Base-by-base conservation (phyloP, 2,888 invertebrate genomes). In the Acrocyrtus sp. region DNA sequence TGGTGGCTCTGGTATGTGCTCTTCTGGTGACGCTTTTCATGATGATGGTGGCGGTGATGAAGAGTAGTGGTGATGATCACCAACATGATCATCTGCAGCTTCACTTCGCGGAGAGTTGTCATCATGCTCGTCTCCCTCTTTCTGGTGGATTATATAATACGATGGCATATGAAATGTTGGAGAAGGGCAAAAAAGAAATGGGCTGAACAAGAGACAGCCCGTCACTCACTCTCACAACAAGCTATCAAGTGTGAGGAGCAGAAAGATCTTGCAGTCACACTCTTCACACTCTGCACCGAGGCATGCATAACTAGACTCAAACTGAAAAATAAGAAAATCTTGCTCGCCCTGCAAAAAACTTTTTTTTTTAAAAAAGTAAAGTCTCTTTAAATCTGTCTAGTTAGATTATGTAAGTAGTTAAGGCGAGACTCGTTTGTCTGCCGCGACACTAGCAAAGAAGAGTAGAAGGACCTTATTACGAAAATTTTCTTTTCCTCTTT, bases 401-500 rank as follows among this genome's bases (percentile, higher is more conserved):
- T n/a, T n/a, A n/a, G n/a, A n/a, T n/a, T n/a, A n/a, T n/a, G n/a
- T n/a, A n/a, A n/a, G n/a, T n/a, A n/a, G n/a, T n/a, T n/a, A n/a
- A n/a, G n/a, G n/a, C n/a, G n/a, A n/a, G n/a, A n/a, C n/a, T n/a
- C n/a, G n/a, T n/a, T n/a, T n/a, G n/a, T n/a, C n/a, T n/a, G n/a
- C n/a, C n/a, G n/a, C n/a, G n/a, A n/a, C n/a, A n/a, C n/a, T n/a
- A n/a, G n/a, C n/a, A n/a, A n/a, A n/a, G n/a, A n/a, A n/a, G n/a
- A n/a, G n/a, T n/a, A n/a, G n/a, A n/a, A 54, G 43, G 45, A 70
- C 63, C 70, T 70, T 63, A 70, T 70, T 70, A 70, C 63, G 6
- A 58, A 47, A 58, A 53, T 70, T 34, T 39, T 45, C 10, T 19
- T n/a, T n/a, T n/a, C n/a, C n/a, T n/a, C n/a, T n/a, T n/a, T n/a